These are phyloP conservation scores for Myrmecobius fasciatus DNA, from an alignment of 2,113 vertebrate genomes.

Conservation along the genomic window DNA sequence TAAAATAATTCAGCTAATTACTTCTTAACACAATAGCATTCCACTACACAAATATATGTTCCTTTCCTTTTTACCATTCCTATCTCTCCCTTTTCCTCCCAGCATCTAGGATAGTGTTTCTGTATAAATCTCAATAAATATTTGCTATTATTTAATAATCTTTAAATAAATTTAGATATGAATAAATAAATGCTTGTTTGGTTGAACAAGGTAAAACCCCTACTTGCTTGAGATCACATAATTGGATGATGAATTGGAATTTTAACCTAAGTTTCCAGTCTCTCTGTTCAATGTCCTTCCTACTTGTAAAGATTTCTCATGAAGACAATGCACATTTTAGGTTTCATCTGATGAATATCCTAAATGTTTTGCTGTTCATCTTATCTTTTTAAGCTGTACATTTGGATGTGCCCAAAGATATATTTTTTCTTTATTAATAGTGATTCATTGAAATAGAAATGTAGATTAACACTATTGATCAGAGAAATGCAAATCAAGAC, in stretches of 20 bases:
- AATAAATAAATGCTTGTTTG: not conserved
- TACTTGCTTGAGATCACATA: not conserved
- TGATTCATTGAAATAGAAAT: constrained; percentile 36
- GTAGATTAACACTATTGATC: too few species aligned
- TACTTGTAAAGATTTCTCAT: not conserved
- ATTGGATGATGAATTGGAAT: not conserved
- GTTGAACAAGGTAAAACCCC: not conserved
- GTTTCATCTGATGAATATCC: not conserved
- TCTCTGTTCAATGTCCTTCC: not conserved
- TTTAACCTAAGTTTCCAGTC: not conserved
- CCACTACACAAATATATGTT: not conserved
- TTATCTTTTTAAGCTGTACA: not conserved
- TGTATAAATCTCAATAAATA: not conserved
- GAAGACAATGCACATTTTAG: not conserved
- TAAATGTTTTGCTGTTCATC: not conserved
- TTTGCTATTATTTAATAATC: not conserved
- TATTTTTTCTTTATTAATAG: not conserved
- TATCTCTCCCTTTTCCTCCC: not conserved
- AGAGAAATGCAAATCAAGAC: too few species aligned
- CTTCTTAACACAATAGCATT: not conserved
- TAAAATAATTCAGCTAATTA: not conserved
- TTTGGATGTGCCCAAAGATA: not conserved
- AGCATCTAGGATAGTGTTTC: not conserved
- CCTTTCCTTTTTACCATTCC: not conserved
- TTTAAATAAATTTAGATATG: not conserved